These are phyloP conservation scores for Hylaeus anthracinus DNA, from an alignment of 1,140 invertebrate species.

Conservation along the genomic window DNA sequence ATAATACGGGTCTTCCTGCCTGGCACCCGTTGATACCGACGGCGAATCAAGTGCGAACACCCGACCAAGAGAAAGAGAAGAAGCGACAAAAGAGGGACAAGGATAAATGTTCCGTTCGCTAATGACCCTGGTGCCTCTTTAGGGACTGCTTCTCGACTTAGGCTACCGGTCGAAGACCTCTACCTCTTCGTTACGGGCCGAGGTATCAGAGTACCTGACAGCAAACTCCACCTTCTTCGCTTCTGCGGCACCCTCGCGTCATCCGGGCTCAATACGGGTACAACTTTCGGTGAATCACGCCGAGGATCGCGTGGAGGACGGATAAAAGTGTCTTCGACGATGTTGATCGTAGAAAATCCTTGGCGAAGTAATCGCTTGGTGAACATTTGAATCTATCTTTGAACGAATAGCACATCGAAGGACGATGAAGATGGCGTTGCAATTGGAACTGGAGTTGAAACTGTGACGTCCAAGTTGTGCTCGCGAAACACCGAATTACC, in stretches of 20 bases:
- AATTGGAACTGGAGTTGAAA: too few species aligned
- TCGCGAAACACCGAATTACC: too few species aligned
- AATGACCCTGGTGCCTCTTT: slow-evolving; percentile 72
- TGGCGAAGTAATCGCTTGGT: too few species aligned
- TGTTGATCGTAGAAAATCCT: too few species aligned
- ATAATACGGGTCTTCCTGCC: slow-evolving; percentile 80
- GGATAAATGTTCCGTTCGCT: slow-evolving; percentile 76
- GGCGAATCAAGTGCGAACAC: slow-evolving; percentile 76
- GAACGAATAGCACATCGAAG: too few species aligned
- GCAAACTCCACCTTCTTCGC: slow-evolving; percentile 63
- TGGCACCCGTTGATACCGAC: slow-evolving; percentile 80
- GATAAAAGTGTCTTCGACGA: neutral
- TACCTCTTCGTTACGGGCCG: slow-evolving; percentile 52
- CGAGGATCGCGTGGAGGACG: neutral
- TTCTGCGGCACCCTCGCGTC: slow-evolving; percentile 54
- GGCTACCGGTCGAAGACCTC: slow-evolving; percentile 67
- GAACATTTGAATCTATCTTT: too few species aligned
- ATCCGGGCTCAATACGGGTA: slow-evolving; percentile 30
- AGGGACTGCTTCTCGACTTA: slow-evolving; percentile 65
- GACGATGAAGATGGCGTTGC: too few species aligned
- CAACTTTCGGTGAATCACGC: slow-evolving; percentile 2
- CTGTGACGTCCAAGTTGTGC: too few species aligned
- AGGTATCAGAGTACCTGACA: slow-evolving; percentile 64
- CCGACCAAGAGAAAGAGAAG: slow-evolving; percentile 61
- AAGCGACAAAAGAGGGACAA: slow-evolving; percentile 64